Base-by-base conservation (phyloP, 1,140 invertebrate genomes). In the Phocides pigmalion region DNA sequence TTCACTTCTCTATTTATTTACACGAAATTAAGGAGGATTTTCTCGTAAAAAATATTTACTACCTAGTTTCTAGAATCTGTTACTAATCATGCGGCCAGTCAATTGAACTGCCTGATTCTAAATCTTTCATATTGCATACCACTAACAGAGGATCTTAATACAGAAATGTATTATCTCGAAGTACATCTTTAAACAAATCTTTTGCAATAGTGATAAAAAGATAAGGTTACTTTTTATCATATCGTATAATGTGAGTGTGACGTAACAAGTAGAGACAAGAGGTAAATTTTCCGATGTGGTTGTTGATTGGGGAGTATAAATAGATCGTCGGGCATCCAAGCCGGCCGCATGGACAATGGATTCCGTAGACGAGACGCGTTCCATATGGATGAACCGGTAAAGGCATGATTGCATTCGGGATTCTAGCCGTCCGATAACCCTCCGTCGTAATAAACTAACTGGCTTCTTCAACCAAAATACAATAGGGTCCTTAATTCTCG, bases 301-400 rank as follows among this genome's bases (percentile, higher is more conserved):
- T 70, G 68, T 79, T 73, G 81, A 86, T 86, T 82, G 76, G 77
- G 69, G 64, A 49, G 65, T 90, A 90, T 89, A 83, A 85, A 90
- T 90, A 90, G 86, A 73, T 35, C 65, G 68, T 39, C 49, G 68
- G 76, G 74, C 72, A 72, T 76, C 64, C 70, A 41, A 62, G 69
- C 47, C 70, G 72, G 62, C 62, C 65, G 66, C 79, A 72, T 78
- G 82, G 83, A 89, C 88, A 88, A 90, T 88, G 84, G 82, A 89
- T 85, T 84, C 81, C 84, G 75, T 79, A 81, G 81, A 82, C 79
- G 72, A 83, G 84, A 82, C 86, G 74, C 74, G 80, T 84, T 89
- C 81, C 85, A 89, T 90, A 87, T 88, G 86, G 85, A 84, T 87
- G 81, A 79, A 76, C 79, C 71, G 72, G 63, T 78, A 84, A 84